Evolutionary conservation across 2,113 vertebrate species (phyloP).

Genomic region (Campylomormyrus tamandua): DNA sequence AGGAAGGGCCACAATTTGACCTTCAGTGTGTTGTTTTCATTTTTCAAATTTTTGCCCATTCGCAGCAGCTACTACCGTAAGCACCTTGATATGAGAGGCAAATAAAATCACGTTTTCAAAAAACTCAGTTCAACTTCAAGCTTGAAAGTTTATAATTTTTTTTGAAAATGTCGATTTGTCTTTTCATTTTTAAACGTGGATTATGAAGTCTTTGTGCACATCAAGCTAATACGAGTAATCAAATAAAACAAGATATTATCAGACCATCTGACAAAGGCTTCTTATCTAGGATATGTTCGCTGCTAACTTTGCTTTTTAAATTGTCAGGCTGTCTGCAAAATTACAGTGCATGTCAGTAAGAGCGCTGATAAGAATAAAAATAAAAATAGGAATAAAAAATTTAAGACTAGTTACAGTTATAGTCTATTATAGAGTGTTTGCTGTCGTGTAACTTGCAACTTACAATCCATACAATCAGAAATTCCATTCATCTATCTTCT

Average conservation of each 20-base stretch:
- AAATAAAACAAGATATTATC: background rate
- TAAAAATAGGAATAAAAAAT: background rate
- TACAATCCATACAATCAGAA: background rate
- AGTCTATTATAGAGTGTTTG: background rate
- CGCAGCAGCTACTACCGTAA: background rate
- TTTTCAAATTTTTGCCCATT: background rate
- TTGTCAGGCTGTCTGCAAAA: background rate
- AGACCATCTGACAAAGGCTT: background rate
- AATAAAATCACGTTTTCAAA: background rate
- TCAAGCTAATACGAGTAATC: background rate
- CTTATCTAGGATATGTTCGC: background rate
- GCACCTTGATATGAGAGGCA: background rate
- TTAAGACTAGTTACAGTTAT: background rate
- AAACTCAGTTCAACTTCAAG: background rate
- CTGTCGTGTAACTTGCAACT: background rate
- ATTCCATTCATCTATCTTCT: background rate
- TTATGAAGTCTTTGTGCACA: background rate
- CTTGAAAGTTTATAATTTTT: background rate
- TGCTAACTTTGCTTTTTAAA: background rate
- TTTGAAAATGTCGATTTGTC: background rate
- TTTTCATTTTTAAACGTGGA: background rate
- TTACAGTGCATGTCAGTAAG: background rate
- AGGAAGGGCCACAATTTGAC: background rate
- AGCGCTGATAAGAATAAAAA: background rate
- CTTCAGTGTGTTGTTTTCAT: background rate